Evolutionary conservation across 2,888 invertebrate species (phyloP), one percentile per base, ranked within the genome.

Genomic region (Tolmerus cingulatus): DNA sequence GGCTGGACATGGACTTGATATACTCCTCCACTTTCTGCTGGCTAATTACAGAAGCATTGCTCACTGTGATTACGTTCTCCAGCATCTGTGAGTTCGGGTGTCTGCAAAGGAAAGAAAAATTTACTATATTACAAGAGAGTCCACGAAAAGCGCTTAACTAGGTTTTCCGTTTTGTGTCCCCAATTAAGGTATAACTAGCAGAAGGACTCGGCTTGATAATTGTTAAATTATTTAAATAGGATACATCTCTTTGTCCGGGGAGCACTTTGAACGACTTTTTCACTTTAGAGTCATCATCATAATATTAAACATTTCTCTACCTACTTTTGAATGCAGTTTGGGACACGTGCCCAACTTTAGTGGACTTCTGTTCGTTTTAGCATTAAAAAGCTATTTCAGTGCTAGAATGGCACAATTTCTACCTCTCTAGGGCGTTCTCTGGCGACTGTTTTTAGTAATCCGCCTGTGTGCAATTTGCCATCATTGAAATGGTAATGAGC

Each of bases 11-110:
- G 0, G 91, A 90, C 87, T 92, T 93, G 16, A 92, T 91, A 86
- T 92, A 92, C 87, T 92, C 92, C 51, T 92, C 92, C 23, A 91
- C 90, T 88, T 91, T 92, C 77, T 92, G 91, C 76, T 91, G 91
- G 86, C 92, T 91, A 86, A 92, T 40, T 76, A 88, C 82, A 30
- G 89, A 81, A 57, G 88, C 87, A 87, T 89, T 89, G 78, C 88
- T 87, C 9, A 79, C 86, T 2, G 87, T 86, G 27, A 88, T 87
- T 66, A 87, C 88, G 88, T 89, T 89, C 79, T 88, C 88, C 74
- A 88, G 74, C 78, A 88, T 87, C 87, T 87, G 88, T 5, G 89
- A 88, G 86, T 89, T 90, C 86, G 19, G 86, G 19, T 37, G 85
- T 30, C 85, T 86, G 77, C 16, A 86, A 76, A 8, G 16, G 43